Conservation (phyloP, 1,140 invertebrate genomes). For the Tetragonula clypearis region DNA sequence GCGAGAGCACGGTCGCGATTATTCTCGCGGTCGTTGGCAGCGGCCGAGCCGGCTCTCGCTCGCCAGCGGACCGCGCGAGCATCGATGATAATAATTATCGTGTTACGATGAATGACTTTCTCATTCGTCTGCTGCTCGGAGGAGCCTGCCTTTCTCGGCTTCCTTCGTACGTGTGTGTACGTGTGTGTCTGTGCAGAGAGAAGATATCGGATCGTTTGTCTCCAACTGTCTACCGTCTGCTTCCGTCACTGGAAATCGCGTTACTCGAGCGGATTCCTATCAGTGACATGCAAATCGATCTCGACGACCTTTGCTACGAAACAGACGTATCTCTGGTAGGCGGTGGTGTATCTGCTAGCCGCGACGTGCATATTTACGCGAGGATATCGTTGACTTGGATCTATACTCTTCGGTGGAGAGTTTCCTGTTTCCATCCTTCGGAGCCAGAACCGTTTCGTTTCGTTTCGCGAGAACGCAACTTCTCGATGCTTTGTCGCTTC, state of each 20-base stretch:
- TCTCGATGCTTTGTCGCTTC: neutral
- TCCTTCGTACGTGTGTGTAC: too few species aligned
- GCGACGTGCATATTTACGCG: conserved; percentile 44
- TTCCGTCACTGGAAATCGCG: conserved; percentile 39
- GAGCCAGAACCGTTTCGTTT: neutral
- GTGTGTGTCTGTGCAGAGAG: conserved; percentile 2
- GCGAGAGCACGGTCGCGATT: neutral
- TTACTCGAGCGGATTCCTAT: conserved; percentile 67
- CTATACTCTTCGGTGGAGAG: conserved; percentile 18
- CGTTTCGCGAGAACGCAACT: neutral
- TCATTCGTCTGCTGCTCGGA: neutral
- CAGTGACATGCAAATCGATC: conserved; percentile 74
- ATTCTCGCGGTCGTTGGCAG: conserved; percentile 5
- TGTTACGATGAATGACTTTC: conserved; percentile 47
- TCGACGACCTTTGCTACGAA: conserved; percentile 58
- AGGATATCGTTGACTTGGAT: conserved; percentile 13
- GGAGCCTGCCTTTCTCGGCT: neutral
- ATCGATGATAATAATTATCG: conserved; percentile 49
- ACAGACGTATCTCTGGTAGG: conserved; percentile 51
- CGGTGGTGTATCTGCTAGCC: conserved; percentile 32
- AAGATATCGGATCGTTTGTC: conserved; percentile 71
- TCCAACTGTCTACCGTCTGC: conserved; percentile 62
- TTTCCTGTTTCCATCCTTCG: conserved; percentile 8
- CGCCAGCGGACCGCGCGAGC: neutral
- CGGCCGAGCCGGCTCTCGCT: neutral